Conservation (phyloP, 1,140 invertebrate genomes). For the Drosophila ercepeae region DNA sequence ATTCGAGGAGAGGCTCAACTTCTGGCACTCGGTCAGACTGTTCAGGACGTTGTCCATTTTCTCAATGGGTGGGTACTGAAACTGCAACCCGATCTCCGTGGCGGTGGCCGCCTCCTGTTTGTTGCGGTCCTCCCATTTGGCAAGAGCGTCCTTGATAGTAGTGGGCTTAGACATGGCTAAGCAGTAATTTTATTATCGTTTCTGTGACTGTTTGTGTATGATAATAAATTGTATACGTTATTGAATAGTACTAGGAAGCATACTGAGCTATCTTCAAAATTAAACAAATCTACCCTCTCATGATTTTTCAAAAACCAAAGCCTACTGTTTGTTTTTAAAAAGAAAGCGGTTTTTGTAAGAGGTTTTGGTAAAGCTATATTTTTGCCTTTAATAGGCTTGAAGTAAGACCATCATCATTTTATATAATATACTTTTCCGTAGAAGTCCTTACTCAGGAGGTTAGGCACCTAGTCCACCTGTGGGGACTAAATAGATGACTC, state of each 20-base stretch:
- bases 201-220: neutral
- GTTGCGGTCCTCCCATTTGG: constrained; percentile 92
- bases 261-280: too few relatives aligned
- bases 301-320: too few relatives aligned
- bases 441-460: neutral
- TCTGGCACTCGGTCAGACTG: constrained; percentile 88
- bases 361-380: too few relatives aligned
- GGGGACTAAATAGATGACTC: constrained; percentile 28
- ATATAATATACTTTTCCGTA: neutral
- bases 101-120: constrained; percentile 87
- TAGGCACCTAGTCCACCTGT: constrained; percentile 3
- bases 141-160: constrained; percentile 91
- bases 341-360: too few relatives aligned
- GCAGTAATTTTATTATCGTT: neutral
- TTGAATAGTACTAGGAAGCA: neutral
- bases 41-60: constrained; percentile 91
- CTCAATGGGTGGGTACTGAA: constrained; percentile 92
- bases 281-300: too few relatives aligned
- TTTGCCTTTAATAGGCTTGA: neutral
- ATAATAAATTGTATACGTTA: neutral
- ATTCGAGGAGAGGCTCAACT: constrained; percentile 95
- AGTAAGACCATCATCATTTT: neutral
- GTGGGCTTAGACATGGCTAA: constrained; percentile 84
- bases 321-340: neutral
- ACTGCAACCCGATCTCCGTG: constrained; percentile 90